Percentiles rank a stretch among this genome's conserved stretches.
Evolutionary conservation across 2,888 invertebrate genomes (phyloP).

Genomic region (Tenthredo scrophulariae): DNA sequence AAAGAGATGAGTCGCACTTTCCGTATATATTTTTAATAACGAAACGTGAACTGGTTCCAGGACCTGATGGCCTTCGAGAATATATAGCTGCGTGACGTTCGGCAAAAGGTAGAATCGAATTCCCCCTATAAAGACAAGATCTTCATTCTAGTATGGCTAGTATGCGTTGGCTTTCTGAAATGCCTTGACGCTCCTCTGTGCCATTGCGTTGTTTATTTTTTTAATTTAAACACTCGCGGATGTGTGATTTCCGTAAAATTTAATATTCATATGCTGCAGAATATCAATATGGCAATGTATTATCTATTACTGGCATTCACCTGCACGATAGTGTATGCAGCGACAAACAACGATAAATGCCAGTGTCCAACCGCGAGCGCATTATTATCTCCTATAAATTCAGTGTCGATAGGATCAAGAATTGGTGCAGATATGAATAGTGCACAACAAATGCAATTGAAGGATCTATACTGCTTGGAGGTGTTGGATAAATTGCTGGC

Average conservation of each 20-base stretch:
- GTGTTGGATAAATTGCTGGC: constrained; percentile 34
- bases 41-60: constrained; percentile 11
- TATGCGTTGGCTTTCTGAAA: not conserved
- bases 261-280: not conserved
- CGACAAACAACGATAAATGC: not conserved
- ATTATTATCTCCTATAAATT: not conserved
- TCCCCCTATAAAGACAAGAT: constrained; percentile 20
- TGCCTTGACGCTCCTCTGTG: not conserved
- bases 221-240: not conserved
- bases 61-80: constrained; percentile 5
- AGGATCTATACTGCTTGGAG: constrained; percentile 38
- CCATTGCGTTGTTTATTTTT: not conserved
- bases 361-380: not conserved
- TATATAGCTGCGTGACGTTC: not conserved
- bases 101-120: constrained; percentile 34
- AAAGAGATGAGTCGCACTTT: not conserved
- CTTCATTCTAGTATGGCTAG: not conserved
- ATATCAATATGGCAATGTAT: not conserved
- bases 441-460: constrained; percentile 7
- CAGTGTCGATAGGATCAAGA: not conserved
- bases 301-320: not conserved
- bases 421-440: constrained; percentile 9
- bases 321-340: not conserved
- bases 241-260: not conserved
- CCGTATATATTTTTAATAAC: not conserved